Conservation (phyloP, 2,888 invertebrate genomes). For the Xestia rhomboidea region DNA sequence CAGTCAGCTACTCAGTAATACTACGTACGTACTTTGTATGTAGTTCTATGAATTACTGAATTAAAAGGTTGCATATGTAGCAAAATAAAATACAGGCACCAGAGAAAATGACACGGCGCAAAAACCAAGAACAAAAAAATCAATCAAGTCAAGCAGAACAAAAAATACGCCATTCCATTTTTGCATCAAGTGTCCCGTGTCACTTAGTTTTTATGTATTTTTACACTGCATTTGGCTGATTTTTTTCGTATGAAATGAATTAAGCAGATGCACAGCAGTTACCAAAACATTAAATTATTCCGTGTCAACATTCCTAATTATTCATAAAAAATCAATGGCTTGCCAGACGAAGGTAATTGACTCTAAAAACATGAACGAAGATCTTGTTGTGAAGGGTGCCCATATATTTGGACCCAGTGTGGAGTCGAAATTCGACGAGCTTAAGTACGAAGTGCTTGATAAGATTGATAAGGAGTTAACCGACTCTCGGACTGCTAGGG, state of each 20-base stretch:
- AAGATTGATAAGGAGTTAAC: slow-evolving; percentile 85
- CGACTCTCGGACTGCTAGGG: slow-evolving; percentile 80
- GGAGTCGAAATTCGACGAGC: slow-evolving; percentile 85
- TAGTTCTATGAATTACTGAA: background rate
- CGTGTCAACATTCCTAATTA: slow-evolving; percentile 68
- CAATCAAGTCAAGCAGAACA: background rate
- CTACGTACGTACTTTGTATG: too few relatives aligned
- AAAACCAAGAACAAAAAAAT: background rate
- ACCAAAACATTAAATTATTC: slow-evolving; percentile 80
- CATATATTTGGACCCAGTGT: slow-evolving; percentile 78
- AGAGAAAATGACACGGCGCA: background rate
- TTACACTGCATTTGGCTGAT: too few relatives aligned
- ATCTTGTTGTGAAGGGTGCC: slow-evolving; percentile 74
- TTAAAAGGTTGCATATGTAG: slow-evolving; percentile 19
- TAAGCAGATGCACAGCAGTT: slow-evolving; percentile 71
- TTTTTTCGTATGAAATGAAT: slow-evolving; percentile 11
- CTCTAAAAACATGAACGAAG: slow-evolving; percentile 68
- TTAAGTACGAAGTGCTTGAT: slow-evolving; percentile 80
- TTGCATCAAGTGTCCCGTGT: background rate
- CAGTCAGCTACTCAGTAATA: slow-evolving; percentile 29
- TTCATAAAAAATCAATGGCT: slow-evolving; percentile 65
- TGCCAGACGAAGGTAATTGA: slow-evolving; percentile 64
- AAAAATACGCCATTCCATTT: slow-evolving; percentile 1
- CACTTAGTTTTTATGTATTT: background rate
- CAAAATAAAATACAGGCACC: slow-evolving; percentile 19